These are phyloP conservation scores for Flexamia atlantica DNA, from an alignment of 2,888 invertebrate species.

Conservation along the genomic window DNA sequence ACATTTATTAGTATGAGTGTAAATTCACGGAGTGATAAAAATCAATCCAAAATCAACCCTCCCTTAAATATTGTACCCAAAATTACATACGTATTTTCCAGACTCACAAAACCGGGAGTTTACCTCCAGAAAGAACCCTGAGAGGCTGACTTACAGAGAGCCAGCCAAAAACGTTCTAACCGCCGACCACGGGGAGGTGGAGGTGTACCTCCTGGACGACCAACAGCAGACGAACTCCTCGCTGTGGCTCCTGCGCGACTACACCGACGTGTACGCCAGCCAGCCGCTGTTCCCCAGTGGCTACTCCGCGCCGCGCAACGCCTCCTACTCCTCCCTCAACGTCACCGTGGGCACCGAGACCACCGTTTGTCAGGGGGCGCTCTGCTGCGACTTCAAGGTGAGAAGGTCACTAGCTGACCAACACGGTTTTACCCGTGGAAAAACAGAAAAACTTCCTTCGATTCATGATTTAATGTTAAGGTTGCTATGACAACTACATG, in stretches of 20 bases:
- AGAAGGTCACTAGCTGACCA: too few relatives aligned
- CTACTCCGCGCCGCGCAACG: not conserved
- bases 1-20: too few relatives aligned
- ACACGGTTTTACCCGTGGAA: too few relatives aligned
- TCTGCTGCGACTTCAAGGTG: slow-evolving; percentile 73
- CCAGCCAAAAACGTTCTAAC: not conserved
- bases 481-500: too few relatives aligned
- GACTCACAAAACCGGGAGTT: not conserved
- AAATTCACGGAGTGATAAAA: too few relatives aligned
- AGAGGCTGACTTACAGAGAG: not conserved
- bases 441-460: too few relatives aligned
- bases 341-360: slow-evolving; percentile 4
- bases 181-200: not conserved
- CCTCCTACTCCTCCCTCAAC: not conserved
- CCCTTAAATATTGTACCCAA: too few relatives aligned
- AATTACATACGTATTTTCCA: not conserved
- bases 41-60: too few relatives aligned
- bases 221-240: not conserved
- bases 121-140: not conserved
- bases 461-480: too few relatives aligned
- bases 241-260: slow-evolving; percentile 23
- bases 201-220: not conserved
- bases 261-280: slow-evolving; percentile 34
- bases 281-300: not conserved
- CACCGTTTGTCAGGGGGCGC: slow-evolving; percentile 66